phyloP scores from a whole-genome alignment of 2,113 vertebrate species.

The Camelus bactrianus region DNA sequence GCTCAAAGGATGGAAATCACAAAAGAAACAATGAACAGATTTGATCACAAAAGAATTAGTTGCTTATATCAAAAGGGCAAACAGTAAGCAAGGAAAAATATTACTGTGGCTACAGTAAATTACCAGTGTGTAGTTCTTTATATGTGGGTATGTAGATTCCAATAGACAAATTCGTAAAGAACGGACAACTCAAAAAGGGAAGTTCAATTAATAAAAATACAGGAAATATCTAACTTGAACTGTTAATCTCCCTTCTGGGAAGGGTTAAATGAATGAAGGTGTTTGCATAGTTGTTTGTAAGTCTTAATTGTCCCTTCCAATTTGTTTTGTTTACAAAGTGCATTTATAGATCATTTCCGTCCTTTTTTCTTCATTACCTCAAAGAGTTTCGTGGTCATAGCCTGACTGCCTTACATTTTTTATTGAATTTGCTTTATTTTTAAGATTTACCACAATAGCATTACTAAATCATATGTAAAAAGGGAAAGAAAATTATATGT shows the following conservation, averaged over 20 bases:
- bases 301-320: neutral
- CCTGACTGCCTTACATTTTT: neutral
- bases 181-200: neutral
- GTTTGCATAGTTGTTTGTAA: neutral
- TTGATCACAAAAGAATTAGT: neutral
- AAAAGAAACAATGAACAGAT: neutral
- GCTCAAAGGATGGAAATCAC: neutral
- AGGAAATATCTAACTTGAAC: neutral
- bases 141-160: neutral
- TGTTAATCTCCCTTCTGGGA: slow-evolving; percentile 29
- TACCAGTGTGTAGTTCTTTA: neutral
- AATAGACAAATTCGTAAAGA: neutral
- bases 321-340: neutral
- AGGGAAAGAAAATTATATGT: neutral
- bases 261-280: neutral
- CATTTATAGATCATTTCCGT: neutral
- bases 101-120: neutral
- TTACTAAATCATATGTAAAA: slow-evolving; percentile 4
- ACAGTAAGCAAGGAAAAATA: neutral
- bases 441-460: neutral
- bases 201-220: neutral
- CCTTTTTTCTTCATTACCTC: neutral
- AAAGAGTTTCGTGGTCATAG: neutral
- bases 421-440: neutral
- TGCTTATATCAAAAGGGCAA: neutral